Conservation (phyloP, 1,140 invertebrate genomes). For the Chironomus tepperi region DNA sequence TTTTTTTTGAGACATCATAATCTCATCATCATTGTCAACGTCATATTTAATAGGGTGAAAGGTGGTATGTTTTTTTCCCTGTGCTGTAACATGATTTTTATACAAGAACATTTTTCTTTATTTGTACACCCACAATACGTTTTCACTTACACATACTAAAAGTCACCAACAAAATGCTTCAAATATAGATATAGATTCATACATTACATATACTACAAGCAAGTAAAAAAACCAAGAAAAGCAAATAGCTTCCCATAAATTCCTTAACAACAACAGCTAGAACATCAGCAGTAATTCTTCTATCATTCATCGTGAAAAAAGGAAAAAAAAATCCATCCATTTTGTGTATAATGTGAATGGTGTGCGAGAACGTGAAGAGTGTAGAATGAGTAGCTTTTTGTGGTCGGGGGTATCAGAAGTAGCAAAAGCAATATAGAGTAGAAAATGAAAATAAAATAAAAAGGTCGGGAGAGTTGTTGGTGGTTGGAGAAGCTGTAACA, state of each 20-base stretch:
- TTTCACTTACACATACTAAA: not conserved
- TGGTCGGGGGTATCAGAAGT: not conserved
- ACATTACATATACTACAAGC: not conserved
- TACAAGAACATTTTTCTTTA: not conserved
- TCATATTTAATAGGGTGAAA: not conserved
- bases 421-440: not conserved
- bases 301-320: not conserved
- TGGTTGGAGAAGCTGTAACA: not conserved
- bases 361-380: not conserved
- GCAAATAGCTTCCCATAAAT: slow-evolving; percentile 17
- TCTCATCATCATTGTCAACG: not conserved
- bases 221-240: not conserved
- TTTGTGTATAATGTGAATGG: not conserved
- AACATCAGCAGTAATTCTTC: slow-evolving; percentile 2
- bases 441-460: not conserved
- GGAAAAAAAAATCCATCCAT: slow-evolving; percentile 19
- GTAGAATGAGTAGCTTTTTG: not conserved
- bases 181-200: not conserved
- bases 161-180: not conserved
- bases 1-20: slow-evolving; percentile 2
- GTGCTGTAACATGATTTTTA: not conserved
- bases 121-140: not conserved
- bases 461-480: not conserved
- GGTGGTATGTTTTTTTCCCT: not conserved
- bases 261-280: slow-evolving; percentile 13